Evolutionary conservation across 2,888 invertebrate species (phyloP).

Genomic region (Acronicta leporina): DNA sequence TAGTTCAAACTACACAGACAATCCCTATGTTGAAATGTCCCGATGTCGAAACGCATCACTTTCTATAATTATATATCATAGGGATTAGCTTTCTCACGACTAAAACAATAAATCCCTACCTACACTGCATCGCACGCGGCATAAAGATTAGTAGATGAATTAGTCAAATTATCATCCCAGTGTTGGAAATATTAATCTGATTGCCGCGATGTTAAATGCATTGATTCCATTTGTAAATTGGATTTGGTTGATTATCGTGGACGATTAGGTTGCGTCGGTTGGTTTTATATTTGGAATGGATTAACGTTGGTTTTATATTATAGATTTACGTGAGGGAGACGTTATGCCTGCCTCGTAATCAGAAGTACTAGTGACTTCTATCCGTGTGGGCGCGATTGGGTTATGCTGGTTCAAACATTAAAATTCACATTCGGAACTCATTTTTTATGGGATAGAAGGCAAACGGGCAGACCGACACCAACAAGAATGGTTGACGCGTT

Average conservation of each 20-base stretch:
- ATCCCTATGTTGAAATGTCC: conserved; percentile 30
- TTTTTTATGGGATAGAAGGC: no score
- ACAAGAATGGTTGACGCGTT: no score
- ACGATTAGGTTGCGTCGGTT: conserved; percentile 11
- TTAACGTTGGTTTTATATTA: not conserved
- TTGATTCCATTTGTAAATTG: conserved; percentile 23
- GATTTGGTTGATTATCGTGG: conserved; percentile 24
- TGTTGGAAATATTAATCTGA: conserved; percentile 47
- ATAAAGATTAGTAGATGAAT: conserved; percentile 54
- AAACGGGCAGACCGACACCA: no score
- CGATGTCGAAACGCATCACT: conserved; percentile 36
- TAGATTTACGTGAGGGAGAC: not conserved
- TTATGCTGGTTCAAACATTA: no score
- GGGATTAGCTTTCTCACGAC: conserved; percentile 52
- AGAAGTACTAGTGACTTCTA: no score
- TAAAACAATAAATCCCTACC: conserved; percentile 48
- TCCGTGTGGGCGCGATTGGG: no score
- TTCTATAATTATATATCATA: conserved; percentile 48
- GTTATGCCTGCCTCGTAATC: no score
- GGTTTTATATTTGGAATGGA: not conserved
- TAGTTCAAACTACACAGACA: conserved; percentile 18
- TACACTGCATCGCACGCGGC: conserved; percentile 36
- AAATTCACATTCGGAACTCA: no score
- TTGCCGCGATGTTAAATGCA: conserved; percentile 34
- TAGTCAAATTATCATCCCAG: conserved; percentile 50